A percentile compares a stretch with the other conserved stretches of the same genome.
These are phyloP conservation scores for Bugula neritina DNA, from an alignment of 2,888 invertebrate genomes.

Conservation along the genomic window DNA sequence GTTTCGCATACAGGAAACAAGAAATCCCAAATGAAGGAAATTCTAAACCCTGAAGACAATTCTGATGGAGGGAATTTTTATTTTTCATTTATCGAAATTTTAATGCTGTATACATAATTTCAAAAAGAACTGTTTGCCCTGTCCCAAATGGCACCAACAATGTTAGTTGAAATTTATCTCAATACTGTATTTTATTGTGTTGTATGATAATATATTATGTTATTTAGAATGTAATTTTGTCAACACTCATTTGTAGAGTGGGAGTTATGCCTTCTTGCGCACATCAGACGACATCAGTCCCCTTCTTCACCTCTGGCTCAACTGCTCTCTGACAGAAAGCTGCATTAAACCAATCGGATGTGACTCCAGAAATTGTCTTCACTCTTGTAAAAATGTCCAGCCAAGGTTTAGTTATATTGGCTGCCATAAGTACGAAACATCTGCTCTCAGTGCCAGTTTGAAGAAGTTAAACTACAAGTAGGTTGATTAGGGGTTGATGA, in stretches of 20 bases:
- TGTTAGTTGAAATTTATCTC: too few relatives aligned
- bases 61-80: too few relatives aligned
- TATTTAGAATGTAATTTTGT: too few relatives aligned
- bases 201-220: too few relatives aligned
- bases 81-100: too few relatives aligned
- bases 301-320: not conserved
- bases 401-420: slow-evolving; percentile 8
- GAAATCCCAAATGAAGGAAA: too few relatives aligned
- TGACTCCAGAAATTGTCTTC: slow-evolving; percentile 1
- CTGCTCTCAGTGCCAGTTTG: slow-evolving; percentile 16
- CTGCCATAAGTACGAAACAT: slow-evolving; percentile 26
- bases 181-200: too few relatives aligned
- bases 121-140: too few relatives aligned
- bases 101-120: too few relatives aligned
- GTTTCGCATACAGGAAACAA: too few relatives aligned
- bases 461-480: not conserved
- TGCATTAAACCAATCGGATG: slow-evolving; percentile 18
- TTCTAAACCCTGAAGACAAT: too few relatives aligned
- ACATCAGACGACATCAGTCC: not conserved
- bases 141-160: too few relatives aligned
- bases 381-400: not conserved
- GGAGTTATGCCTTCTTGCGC: not conserved
- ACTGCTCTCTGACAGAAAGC: slow-evolving; percentile 24
- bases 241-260: slow-evolving; percentile 26
- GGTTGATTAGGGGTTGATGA: not conserved